A percentile compares a stretch with the other conserved stretches of the same genome.
These are phyloP conservation scores for Phallusia fumigata DNA, from an alignment of 23 tunicate species.

Conservation along the genomic window DNA sequence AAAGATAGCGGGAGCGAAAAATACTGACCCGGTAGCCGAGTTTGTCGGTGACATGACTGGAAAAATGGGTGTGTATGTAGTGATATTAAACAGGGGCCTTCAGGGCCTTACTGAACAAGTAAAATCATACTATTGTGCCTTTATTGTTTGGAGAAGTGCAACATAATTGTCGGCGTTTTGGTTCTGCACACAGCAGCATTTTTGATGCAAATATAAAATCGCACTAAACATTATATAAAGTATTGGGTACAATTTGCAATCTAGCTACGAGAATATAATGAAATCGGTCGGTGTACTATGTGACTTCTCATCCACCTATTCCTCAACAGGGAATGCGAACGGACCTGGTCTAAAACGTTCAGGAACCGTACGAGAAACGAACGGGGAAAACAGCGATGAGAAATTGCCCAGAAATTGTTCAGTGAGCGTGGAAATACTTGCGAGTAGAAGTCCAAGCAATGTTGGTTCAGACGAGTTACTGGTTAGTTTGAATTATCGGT, in stretches of 20 bases:
- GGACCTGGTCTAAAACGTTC: constrained; percentile 3
- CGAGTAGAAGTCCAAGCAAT: constrained; percentile 91
- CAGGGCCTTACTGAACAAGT: background rate
- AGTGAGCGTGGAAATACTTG: constrained; percentile 50
- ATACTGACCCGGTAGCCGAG: constrained; percentile 41
- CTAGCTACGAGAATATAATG: too few species aligned
- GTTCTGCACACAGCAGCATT: too few species aligned
- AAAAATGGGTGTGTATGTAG: constrained; percentile 19
- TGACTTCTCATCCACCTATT: too few species aligned
- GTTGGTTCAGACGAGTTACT: constrained; percentile 62
- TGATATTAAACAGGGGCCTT: too few species aligned
- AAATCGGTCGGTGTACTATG: too few species aligned
- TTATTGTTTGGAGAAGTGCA: too few species aligned
- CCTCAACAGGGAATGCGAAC: background rate
- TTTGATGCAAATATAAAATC: too few species aligned
- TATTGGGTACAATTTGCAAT: too few species aligned
- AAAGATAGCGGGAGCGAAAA: constrained; percentile 45
- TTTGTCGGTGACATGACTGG: constrained; percentile 77
- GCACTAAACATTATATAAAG: too few species aligned
- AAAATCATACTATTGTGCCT: background rate
- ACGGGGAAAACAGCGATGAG: constrained; percentile 16
- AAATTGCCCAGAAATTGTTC: constrained; percentile 38
- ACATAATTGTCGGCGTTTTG: too few species aligned
- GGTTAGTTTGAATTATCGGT: constrained; percentile 22
- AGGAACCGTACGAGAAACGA: constrained; percentile 28